Percentiles rank a stretch among this genome's conserved stretches.
These are phyloP conservation scores for Bedellia somnulentella DNA, from an alignment of 2,888 invertebrate genomes.

Conservation along the genomic window DNA sequence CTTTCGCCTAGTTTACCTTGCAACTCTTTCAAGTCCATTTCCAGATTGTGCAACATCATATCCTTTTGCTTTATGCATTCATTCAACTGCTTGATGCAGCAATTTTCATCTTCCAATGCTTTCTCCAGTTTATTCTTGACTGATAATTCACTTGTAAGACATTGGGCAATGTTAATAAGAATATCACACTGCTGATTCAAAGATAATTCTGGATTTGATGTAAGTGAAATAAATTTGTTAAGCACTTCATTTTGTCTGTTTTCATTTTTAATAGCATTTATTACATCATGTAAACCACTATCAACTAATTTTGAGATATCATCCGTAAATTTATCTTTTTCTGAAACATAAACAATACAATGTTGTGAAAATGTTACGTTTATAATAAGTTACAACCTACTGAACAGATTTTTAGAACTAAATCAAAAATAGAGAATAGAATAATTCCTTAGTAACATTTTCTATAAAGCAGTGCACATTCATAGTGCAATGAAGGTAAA, in stretches of 20 bases:
- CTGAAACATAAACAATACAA: conserved; percentile 16
- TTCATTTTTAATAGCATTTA: conserved; percentile 15
- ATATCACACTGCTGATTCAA: conserved; percentile 15
- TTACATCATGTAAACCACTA: conserved; percentile 16
- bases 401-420: no score
- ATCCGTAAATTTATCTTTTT: conserved; percentile 12
- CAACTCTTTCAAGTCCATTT: no score
- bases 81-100: conserved; percentile 14
- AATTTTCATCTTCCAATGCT: conserved; percentile 16
- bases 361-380: no score
- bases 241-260: conserved; percentile 13
- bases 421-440: no score
- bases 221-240: conserved; percentile 12
- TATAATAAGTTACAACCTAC: no score
- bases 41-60: conserved; percentile 14
- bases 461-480: no score
- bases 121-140: conserved; percentile 17
- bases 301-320: conserved; percentile 14
- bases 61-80: conserved; percentile 20
- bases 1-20: no score
- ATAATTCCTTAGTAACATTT: no score
- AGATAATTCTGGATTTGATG: conserved; percentile 5
- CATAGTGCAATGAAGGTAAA: no score
- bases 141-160: conserved; percentile 17
- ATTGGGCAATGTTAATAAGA: conserved; percentile 17